A percentile compares a stretch with the other conserved stretches of the same genome.
These are phyloP conservation scores for Anas platyrhynchos DNA, from an alignment of 2,113 vertebrate species.

Conservation along the genomic window DNA sequence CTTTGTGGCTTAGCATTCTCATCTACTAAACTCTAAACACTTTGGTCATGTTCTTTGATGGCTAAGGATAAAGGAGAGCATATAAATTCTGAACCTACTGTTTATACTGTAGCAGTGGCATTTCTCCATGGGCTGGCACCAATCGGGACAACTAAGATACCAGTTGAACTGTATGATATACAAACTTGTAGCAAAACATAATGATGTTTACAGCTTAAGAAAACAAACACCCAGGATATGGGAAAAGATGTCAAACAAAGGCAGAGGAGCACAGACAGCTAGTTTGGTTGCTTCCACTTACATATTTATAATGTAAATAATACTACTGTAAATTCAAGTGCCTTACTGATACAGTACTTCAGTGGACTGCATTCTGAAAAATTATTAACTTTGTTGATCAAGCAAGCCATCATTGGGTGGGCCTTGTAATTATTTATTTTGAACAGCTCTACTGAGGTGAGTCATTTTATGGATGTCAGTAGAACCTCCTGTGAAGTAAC, in stretches of 20 bases:
- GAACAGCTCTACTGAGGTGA: background rate
- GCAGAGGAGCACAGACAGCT: background rate
- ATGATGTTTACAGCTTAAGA: background rate
- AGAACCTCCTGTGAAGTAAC: background rate
- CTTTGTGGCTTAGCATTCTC: background rate
- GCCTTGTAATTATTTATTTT: background rate
- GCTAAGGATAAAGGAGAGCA: background rate
- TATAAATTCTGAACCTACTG: background rate
- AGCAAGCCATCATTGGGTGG: background rate
- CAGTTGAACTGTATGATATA: rapidly evolving
- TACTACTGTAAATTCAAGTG: background rate
- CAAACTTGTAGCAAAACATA: background rate
- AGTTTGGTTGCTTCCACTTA: background rate
- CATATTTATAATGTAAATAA: background rate
- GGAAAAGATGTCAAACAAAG: background rate
- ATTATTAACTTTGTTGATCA: background rate
- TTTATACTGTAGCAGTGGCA: background rate
- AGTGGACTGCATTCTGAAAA: background rate
- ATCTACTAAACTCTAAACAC: background rate
- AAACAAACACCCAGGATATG: background rate
- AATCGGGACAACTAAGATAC: background rate
- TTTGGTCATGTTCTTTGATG: background rate
- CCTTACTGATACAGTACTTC: background rate
- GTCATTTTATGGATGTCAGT: conserved; percentile 13
- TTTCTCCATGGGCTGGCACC: background rate